These are phyloP conservation scores for Atethmia centrago DNA, from an alignment of 2,888 invertebrate species.

Conservation along the genomic window DNA sequence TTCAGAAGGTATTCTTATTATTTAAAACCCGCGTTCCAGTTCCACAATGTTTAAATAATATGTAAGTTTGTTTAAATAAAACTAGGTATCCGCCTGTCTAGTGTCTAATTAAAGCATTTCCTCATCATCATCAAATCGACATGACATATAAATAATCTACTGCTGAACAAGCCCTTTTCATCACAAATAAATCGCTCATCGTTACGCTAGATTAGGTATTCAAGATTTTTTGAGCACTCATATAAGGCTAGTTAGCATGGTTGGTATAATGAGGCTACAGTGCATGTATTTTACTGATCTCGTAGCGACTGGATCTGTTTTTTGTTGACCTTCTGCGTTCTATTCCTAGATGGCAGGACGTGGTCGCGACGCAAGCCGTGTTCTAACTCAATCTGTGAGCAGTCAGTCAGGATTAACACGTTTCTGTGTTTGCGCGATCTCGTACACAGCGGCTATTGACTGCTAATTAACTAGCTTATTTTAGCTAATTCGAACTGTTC, in stretches of 20 bases:
- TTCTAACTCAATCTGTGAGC: conserved; percentile 35
- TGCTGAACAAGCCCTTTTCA: neutral
- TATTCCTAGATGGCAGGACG: too few species aligned
- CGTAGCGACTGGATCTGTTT: neutral
- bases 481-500: conserved; percentile 23
- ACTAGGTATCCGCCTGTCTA: too few species aligned
- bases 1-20: conserved; percentile 4
- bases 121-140: too few species aligned
- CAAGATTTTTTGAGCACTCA: neutral
- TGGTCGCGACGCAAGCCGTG: conserved; percentile 13
- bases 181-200: neutral
- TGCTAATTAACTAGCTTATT: conserved; percentile 54
- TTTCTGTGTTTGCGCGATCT: conserved; percentile 42
- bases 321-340: conserved; percentile 4
- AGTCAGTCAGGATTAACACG: conserved; percentile 54
- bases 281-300: neutral
- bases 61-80: too few species aligned
- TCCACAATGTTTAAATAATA: neutral
- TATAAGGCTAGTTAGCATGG: neutral
- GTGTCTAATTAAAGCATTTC: too few species aligned
- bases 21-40: neutral
- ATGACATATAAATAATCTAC: neutral
- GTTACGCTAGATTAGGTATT: neutral
- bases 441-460: conserved; percentile 46
- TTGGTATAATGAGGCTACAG: neutral